Conservation (phyloP, 2,888 invertebrate species). For the Dinocampus coccinellae region DNA sequence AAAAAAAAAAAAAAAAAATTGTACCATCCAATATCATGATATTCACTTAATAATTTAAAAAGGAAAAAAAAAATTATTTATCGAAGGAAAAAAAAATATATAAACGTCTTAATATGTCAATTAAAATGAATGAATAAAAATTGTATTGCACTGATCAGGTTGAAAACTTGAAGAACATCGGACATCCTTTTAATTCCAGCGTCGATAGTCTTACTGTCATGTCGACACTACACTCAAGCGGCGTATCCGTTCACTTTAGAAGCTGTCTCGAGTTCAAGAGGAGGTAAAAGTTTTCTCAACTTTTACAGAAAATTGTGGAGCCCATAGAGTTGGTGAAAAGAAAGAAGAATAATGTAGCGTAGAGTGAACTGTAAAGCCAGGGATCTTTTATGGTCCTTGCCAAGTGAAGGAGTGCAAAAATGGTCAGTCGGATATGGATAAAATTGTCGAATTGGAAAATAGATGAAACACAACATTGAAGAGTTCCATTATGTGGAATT, state of each 20-base stretch:
- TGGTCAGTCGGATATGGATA: background rate
- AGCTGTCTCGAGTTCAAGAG: background rate
- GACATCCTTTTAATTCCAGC: background rate
- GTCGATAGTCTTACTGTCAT: background rate
- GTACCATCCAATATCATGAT: too few species aligned
- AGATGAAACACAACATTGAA: background rate
- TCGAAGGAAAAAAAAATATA: too few species aligned
- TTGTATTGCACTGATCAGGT: background rate
- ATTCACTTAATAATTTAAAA: too few species aligned
- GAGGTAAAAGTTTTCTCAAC: conserved; percentile 7
- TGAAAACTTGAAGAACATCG: background rate
- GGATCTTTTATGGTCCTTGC: background rate
- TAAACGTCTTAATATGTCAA: too few species aligned
- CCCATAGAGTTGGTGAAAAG: background rate
- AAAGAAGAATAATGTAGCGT: conserved; percentile 13
- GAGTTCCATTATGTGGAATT: background rate
- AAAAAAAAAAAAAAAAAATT: too few species aligned
- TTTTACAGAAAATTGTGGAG: background rate
- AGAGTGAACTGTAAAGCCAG: background rate
- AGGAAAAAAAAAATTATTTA: too few species aligned
- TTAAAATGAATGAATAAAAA: background rate
- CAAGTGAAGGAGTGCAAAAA: conserved; percentile 1
- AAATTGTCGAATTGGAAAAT: background rate
- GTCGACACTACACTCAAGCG: background rate
- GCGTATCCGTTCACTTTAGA: background rate